Evolutionary conservation across 1,140 invertebrate species (phyloP).

Genomic region (Daktulosphaira vitifoliae): DNA sequence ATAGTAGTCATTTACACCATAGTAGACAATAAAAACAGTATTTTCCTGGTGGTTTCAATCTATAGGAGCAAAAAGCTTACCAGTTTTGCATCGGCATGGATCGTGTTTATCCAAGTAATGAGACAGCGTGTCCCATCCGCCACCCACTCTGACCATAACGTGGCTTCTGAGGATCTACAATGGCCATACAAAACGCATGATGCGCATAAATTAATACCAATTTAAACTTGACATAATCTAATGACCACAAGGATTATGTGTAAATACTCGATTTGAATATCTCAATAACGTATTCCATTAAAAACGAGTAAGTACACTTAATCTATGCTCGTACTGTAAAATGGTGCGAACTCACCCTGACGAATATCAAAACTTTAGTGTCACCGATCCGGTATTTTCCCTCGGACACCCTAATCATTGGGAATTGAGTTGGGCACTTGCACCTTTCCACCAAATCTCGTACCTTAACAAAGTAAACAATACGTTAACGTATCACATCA

Average conservation of each 20-base stretch:
- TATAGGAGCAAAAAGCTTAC: slow-evolving; percentile 42
- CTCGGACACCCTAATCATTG: slow-evolving; percentile 91
- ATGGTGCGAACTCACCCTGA: slow-evolving; percentile 66
- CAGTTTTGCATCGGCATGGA: slow-evolving; percentile 70
- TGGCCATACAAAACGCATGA: background rate
- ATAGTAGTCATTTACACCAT: no score
- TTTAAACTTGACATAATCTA: no score
- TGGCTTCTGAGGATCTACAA: slow-evolving; percentile 69
- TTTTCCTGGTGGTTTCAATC: no score
- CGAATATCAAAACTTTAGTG: slow-evolving; percentile 88
- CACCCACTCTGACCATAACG: slow-evolving; percentile 90
- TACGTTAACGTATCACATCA: background rate
- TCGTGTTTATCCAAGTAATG: slow-evolving; percentile 84
- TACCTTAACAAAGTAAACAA: slow-evolving; percentile 57
- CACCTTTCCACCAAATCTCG: slow-evolving; percentile 85
- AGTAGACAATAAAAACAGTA: no score
- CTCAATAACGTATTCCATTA: no score
- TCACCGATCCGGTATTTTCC: slow-evolving; percentile 95
- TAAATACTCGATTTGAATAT: slow-evolving; percentile 8
- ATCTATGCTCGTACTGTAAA: background rate
- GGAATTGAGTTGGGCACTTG: slow-evolving; percentile 90
- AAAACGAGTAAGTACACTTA: no score
- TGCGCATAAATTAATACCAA: no score
- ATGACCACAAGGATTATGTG: background rate
- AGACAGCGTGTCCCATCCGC: slow-evolving; percentile 85